Base-by-base conservation (phyloP, 2,888 invertebrate genomes). In the Acanthococcus lagerstroemiae region DNA sequence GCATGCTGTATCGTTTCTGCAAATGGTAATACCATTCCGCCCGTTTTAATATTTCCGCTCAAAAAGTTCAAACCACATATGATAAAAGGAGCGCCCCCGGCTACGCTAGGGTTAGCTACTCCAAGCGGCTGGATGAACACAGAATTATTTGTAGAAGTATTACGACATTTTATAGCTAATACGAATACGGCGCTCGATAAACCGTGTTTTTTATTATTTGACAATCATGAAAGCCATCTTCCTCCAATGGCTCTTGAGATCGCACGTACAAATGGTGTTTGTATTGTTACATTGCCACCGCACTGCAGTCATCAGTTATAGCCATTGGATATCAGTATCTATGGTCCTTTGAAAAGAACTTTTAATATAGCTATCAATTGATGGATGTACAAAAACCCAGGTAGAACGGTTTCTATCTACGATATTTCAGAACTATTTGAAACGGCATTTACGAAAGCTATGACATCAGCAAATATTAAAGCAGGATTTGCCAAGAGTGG, bases 1-100 rank as follows among this genome's bases (percentile, higher is more conserved):
- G 73, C 72, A 9, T 72, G 72, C 60, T 72, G 71, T 55, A 73
- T 73, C 19, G 67, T 76, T 9, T 69, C 68, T 66, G 75, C 76
- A 5, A 69, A 69, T 67, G 73, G 74, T 27, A 67, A 69, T 21
- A 55, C 15, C 68, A n/a, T 75, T 50, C 74, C 74, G 67, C 65
- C 66, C 65, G 48, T 68, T 68, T 68, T 58, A 67, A 44, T 71
- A 67, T 46, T 71, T 60, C 69, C 60, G 55, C 21, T 68, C 69
- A 50, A 57, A 15, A 72, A 72, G 71, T 74, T 73, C 71, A 72
- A 68, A 52, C 50, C 7, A 46, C 70, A 72, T 37, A 70, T 75
- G 56, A 72, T 74, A 70, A 72, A 68, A 69, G 73, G 71, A 25
- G 66, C 69, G 70, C 72, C 73, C 25, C 70, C 71, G 24, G 74